phyloP scores from a whole-genome alignment of 2,888 invertebrate genomes.

The Noctua pronuba region DNA sequence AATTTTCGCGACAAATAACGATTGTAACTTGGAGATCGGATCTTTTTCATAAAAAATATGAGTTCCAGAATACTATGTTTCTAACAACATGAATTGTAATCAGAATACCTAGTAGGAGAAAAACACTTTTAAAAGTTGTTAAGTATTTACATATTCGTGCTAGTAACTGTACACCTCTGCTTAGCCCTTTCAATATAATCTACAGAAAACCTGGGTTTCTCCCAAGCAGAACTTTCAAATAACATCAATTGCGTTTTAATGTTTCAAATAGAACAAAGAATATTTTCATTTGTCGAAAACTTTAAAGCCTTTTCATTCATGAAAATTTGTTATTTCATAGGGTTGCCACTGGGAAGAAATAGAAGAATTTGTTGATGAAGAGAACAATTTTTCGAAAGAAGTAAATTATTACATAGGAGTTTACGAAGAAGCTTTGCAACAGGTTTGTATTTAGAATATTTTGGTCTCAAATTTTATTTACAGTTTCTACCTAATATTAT shows the following conservation, averaged over 20 bases:
- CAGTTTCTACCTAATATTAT: no score
- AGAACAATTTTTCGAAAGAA: conserved; percentile 74
- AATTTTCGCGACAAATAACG: no score
- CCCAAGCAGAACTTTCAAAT: neutral
- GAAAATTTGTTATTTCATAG: conserved; percentile 69
- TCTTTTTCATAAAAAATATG: no score
- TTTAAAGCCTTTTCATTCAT: neutral
- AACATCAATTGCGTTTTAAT: neutral
- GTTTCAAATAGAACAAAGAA: neutral
- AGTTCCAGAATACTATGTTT: no score
- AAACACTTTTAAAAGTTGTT: no score
- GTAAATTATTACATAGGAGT: conserved; percentile 81
- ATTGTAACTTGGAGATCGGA: no score
- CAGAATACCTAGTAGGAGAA: no score
- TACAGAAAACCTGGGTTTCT: neutral
- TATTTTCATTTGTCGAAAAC: neutral
- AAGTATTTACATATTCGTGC: no score
- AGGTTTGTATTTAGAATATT: conserved; percentile 67
- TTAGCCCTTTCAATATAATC: neutral
- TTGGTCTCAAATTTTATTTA: no score
- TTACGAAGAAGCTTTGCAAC: conserved; percentile 83
- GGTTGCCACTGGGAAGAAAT: conserved; percentile 84
- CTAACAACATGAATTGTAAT: no score
- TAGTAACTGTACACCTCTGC: no score
- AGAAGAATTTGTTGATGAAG: conserved; percentile 79